phyloP scores from a whole-genome alignment of 2,113 vertebrate species.

The Periophthalmodon schlosseri region DNA sequence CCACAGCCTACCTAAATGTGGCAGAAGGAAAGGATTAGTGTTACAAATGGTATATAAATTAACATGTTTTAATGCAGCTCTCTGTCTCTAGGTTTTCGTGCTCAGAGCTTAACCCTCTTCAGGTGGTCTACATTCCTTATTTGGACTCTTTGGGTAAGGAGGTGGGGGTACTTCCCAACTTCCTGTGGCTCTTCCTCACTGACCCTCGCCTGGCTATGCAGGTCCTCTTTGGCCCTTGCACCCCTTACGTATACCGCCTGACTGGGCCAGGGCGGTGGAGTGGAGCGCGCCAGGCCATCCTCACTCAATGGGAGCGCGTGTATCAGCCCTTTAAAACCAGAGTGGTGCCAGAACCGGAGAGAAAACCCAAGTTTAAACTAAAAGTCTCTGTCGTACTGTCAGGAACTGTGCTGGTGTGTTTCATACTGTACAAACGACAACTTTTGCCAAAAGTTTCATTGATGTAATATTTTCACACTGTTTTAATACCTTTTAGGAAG shows the following conservation, averaged over 20 bases:
- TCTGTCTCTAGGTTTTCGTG: slow-evolving; percentile 35
- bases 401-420: slow-evolving; percentile 29
- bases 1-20: too few species aligned
- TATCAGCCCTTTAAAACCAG: slow-evolving; percentile 81
- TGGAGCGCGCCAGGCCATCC: slow-evolving; percentile 83
- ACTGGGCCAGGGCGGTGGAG: slow-evolving; percentile 83
- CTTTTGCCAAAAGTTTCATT: background rate
- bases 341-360: slow-evolving; percentile 48
- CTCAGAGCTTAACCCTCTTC: slow-evolving; percentile 72
- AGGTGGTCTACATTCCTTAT: slow-evolving; percentile 78
- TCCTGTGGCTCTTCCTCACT: slow-evolving; percentile 75
- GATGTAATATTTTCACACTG: background rate
- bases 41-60: too few species aligned
- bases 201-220: slow-evolving; percentile 81
- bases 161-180: slow-evolving; percentile 78
- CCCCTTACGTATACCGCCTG: slow-evolving; percentile 87
- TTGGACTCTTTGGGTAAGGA: slow-evolving; percentile 78
- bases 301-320: slow-evolving; percentile 85
- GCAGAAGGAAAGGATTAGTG: too few species aligned
- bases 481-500: background rate
- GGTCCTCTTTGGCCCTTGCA: slow-evolving; percentile 83
- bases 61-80: too few species aligned
- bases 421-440: slow-evolving; percentile 14
- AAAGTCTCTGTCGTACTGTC: slow-evolving; percentile 20
- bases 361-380: background rate